A percentile compares a stretch with the other conserved stretches of the same genome.
phyloP scores from a whole-genome alignment of 2,888 invertebrate genomes.

The Serripes groenlandicus region DNA sequence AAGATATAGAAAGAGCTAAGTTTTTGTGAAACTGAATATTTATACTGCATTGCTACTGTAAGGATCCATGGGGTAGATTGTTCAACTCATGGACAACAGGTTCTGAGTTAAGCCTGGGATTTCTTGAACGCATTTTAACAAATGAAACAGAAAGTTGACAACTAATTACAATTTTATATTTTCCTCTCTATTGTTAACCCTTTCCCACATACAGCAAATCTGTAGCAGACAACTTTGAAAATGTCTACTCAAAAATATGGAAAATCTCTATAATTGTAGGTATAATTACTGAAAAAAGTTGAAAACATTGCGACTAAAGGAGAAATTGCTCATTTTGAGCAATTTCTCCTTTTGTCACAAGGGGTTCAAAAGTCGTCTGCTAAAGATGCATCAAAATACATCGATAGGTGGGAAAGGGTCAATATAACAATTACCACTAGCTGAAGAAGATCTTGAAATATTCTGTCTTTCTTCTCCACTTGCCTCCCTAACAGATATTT shows the following conservation, averaged over 20 bases:
- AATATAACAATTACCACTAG: slow-evolving; percentile 2
- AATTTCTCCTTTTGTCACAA: slow-evolving; percentile 1
- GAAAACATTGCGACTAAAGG: neutral
- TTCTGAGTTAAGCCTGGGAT: too few relatives aligned
- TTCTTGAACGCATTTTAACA: too few relatives aligned
- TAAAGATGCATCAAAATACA: neutral
- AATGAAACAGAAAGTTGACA: too few relatives aligned
- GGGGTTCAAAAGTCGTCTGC: neutral
- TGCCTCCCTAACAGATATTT: slow-evolving; percentile 64
- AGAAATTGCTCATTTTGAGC: neutral
- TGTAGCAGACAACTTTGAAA: neutral
- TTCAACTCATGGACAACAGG: too few relatives aligned
- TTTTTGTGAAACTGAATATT: too few relatives aligned
- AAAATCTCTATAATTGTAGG: neutral
- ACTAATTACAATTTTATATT: too few relatives aligned
- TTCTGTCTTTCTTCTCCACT: slow-evolving; percentile 49
- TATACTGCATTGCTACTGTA: too few relatives aligned
- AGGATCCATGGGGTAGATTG: too few relatives aligned
- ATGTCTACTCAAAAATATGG: neutral
- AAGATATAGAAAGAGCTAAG: too few relatives aligned
- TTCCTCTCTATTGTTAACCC: neutral
- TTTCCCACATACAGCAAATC: neutral
- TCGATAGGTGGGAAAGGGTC: neutral
- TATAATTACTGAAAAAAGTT: neutral
- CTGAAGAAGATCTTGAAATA: neutral